Base-by-base conservation (phyloP, 2,888 invertebrate genomes). In the Leptinotarsa juncta region DNA sequence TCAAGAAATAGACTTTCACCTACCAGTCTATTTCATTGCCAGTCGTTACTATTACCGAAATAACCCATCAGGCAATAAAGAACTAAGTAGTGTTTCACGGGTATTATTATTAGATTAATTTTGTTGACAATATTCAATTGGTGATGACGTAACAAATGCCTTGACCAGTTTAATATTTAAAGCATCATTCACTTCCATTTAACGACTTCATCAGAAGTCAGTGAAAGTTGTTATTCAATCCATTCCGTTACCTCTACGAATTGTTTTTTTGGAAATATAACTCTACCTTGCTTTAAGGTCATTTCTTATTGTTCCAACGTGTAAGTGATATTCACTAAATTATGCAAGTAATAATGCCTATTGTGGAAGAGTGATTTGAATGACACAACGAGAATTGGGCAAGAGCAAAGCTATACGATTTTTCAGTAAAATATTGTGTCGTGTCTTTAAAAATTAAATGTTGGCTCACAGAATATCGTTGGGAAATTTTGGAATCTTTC, bases 171-270 rank as follows among this genome's bases (percentile, higher is more conserved):
- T 23, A 26, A 57, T 20, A 57, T 57, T 23, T 23, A 57, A 23
- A 23, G 26, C 57, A 57, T 57, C 4, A 57, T 23, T 57, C 23
- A 57, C 20, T 57, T 57, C 15, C 57, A 57, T 42, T 7, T 42
- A 42, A 42, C 10, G 42, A 10, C 23, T 26, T 20, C 20, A 57
- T 26, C 57, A 57, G 57, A 23, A 57, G 12, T 57, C 57, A 23
- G 57, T 57, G 57, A 57, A 57, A 57, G 57, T 57, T 57, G 57
- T 57, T 57, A 57, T 57, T 14, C 57, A 57, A 57, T 20, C 12
- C 57, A 57, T 57, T 20, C 57, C 20, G 20, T 57, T 57, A 15
- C 23, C 16, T 57, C 23, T 15, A 57, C 57, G 2, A 57, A 57
- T 42, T 23, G 14, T 18, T 23, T 57, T 57, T 57, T 57, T 20